Evolutionary conservation across 2,113 vertebrate species (phyloP), one percentile per base, ranked within the genome.

Genomic region (Rhizomys pruinosus): DNA sequence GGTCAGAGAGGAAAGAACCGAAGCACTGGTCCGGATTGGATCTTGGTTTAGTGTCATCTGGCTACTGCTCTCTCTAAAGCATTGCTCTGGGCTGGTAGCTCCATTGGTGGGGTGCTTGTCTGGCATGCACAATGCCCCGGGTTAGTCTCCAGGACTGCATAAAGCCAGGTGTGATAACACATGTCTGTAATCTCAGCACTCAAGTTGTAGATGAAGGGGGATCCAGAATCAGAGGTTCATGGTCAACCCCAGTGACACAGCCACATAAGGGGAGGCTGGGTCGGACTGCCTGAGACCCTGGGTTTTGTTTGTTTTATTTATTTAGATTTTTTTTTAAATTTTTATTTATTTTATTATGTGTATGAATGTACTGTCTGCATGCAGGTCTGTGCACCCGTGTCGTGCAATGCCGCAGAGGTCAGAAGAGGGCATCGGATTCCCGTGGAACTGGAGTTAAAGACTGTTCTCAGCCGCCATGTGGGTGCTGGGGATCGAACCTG

Each of bases 31-130:
- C 64, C 77, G 44, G 52, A 79, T 87, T 72, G 66, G 76, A 91
- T 12, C 27, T 42, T 94, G 20, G 23, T 92, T 95, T 90, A 39
- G 81, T 68, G 90, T 88, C 34, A 84, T 64, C 72, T 81, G 32
- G 47, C 73, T 92, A 90, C 27, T 78, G 64, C 11, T 85, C 22
- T 37, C 37, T 64, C 5, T 66, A 71, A 80, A 52, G 44, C 64
- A 61, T 68, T 73, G 9, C 15, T 57, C 4, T 57, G 8, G 25
- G 27, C 9, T 66, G 64, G 27, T 66, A 32, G 64, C 64, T 29
- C 64, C 29, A 11, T n/a, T 69, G 57, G 57, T 11, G 8, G 15
- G 19, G n/a, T 32, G 27, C 79, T 68, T 84, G 44, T 29, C 20
- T 16, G 29, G 11, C 44, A 11, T n/a, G 32, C 64, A 34, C 9